These are phyloP conservation scores for Stegana nigrithorax DNA, from an alignment of 2,888 invertebrate genomes.

Conservation along the genomic window DNA sequence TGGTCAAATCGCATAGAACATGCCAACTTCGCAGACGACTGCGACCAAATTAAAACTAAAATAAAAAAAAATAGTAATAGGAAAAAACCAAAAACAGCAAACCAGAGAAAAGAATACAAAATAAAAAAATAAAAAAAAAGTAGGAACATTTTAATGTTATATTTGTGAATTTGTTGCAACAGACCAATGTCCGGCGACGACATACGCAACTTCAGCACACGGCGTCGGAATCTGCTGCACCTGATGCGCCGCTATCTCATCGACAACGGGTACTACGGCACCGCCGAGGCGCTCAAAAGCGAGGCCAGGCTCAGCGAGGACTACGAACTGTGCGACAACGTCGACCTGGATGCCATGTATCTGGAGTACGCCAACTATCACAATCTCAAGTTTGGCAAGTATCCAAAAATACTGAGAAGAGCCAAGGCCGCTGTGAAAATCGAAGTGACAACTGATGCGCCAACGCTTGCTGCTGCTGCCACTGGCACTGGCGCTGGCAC, in stretches of 20 bases:
- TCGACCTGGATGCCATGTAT: constrained; percentile 88
- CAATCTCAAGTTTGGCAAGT: constrained; percentile 85
- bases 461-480: constrained; percentile 3
- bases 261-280: constrained; percentile 75
- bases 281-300: constrained; percentile 75
- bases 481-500: neutral
- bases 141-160: neutral
- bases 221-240: constrained; percentile 72
- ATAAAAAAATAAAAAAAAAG: no score
- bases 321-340: constrained; percentile 87
- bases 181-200: constrained; percentile 54
- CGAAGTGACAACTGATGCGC: constrained; percentile 34
- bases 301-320: constrained; percentile 80
- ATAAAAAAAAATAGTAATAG: neutral
- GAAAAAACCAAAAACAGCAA: neutral
- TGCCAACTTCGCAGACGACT: neutral
- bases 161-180: no score
- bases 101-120: no score
- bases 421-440: constrained; percentile 45
- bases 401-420: constrained; percentile 81
- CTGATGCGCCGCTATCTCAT: constrained; percentile 77
- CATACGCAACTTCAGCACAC: constrained; percentile 55
- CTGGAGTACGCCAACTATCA: constrained; percentile 92
- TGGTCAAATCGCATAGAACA: no score
- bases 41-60: neutral